Percentiles rank a stretch among this genome's conserved stretches.
Evolutionary conservation across 2,888 invertebrate genomes (phyloP).

Genomic region (Drosophila algonquin): DNA sequence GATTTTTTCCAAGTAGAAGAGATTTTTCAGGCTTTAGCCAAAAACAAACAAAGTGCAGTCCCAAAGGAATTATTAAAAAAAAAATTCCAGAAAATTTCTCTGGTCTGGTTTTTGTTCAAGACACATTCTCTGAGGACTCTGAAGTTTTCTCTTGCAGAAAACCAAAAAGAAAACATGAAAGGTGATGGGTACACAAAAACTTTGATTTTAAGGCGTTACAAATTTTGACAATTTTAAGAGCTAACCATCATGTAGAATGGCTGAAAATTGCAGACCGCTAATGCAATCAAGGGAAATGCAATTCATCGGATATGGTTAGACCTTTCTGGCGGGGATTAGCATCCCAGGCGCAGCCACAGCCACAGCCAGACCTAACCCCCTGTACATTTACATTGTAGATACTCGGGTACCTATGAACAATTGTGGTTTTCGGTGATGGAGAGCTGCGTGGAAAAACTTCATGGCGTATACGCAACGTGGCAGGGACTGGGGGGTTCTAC

Average conservation of each 20-base stretch:
- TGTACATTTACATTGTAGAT: no score
- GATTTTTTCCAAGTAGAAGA: conserved; percentile 1
- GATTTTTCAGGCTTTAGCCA: neutral
- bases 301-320: no score
- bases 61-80: conserved; percentile 5
- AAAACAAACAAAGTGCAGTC: conserved; percentile 1
- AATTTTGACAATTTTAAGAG: no score
- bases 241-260: no score
- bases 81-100: neutral
- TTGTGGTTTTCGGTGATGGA: no score
- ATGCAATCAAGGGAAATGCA: no score
- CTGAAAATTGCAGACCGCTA: no score
- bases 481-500: conserved; percentile 13
- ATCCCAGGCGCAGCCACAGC: no score
- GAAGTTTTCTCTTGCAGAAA: neutral
- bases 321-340: no score
- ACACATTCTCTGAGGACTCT: neutral
- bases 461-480: conserved; percentile 55
- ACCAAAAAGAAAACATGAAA: neutral
- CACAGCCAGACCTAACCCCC: no score
- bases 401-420: no score
- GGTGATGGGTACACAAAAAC: no score
- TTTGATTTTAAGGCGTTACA: neutral
- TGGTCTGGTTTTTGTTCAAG: neutral
- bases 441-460: conserved; percentile 1